Evolutionary conservation across 35 echinoderm and acorn worm species (phyloP).

Genomic region (Heliocidaris tuberculata): DNA sequence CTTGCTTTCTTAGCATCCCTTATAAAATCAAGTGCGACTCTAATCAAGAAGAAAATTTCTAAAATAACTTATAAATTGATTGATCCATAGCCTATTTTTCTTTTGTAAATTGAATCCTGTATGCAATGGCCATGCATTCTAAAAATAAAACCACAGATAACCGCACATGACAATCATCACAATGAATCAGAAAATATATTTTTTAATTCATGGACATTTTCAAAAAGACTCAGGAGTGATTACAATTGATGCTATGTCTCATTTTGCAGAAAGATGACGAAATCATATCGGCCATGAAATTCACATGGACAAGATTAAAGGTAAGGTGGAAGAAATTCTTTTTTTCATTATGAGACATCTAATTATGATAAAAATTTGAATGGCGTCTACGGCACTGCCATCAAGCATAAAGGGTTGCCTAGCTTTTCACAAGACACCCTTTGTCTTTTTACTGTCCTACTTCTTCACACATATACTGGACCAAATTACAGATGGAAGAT

Average conservation of each 20-base stretch:
- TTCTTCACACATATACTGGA: not conserved
- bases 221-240: not conserved
- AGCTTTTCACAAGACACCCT: not conserved
- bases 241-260: not conserved
- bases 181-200: no score
- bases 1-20: no score
- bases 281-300: constrained; percentile 72
- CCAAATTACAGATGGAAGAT: not conserved
- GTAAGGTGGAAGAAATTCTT: not conserved
- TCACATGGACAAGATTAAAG: constrained; percentile 77
- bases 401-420: not conserved
- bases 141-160: no score
- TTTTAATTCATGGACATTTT: not conserved
- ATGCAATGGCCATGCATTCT: no score
- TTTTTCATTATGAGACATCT: not conserved
- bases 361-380: not conserved
- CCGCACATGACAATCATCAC: no score
- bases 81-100: no score
- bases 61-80: no score
- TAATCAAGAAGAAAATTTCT: no score
- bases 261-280: constrained; percentile 66
- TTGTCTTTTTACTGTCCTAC: not conserved
- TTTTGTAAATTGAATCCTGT: no score
- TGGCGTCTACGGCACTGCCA: not conserved
- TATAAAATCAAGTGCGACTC: no score